phyloP scores from a whole-genome alignment of 2,888 invertebrate species.

The Caprella mutica region DNA sequence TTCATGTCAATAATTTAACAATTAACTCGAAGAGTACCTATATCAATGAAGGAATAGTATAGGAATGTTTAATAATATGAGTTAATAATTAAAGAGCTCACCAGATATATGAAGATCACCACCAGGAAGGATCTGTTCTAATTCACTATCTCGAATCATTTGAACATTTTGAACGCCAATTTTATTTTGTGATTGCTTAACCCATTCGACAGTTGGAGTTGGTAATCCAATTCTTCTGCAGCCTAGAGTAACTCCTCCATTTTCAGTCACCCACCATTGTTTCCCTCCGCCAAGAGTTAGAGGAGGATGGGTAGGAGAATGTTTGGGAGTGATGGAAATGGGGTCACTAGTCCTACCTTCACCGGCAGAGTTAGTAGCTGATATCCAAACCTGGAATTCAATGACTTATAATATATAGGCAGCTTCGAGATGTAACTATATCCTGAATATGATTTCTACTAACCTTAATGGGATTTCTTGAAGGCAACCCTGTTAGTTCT shows the following conservation, averaged over 20 bases:
- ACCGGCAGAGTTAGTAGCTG: constrained; percentile 26
- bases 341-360: constrained; percentile 22
- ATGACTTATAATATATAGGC: background rate
- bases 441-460: background rate
- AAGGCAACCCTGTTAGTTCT: background rate
- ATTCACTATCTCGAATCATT: too few relatives aligned
- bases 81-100: too few relatives aligned
- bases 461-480: background rate
- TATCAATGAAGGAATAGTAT: background rate
- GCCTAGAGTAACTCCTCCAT: constrained; percentile 22
- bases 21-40: background rate
- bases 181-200: constrained; percentile 1
- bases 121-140: constrained; percentile 24
- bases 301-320: constrained; percentile 20
- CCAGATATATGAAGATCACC: constrained; percentile 28
- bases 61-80: background rate
- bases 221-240: constrained; percentile 24
- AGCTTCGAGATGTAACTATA: background rate
- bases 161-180: constrained; percentile 11
- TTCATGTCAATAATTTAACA: background rate
- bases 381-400: constrained; percentile 23
- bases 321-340: constrained; percentile 7
- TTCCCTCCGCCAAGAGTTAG: constrained; percentile 20
- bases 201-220: constrained; percentile 20
- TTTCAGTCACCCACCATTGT: constrained; percentile 22